Evolutionary conservation across 2,888 invertebrate species (phyloP), one percentile per base, ranked within the genome.

Genomic region (Lamellibrachia satsuma): DNA sequence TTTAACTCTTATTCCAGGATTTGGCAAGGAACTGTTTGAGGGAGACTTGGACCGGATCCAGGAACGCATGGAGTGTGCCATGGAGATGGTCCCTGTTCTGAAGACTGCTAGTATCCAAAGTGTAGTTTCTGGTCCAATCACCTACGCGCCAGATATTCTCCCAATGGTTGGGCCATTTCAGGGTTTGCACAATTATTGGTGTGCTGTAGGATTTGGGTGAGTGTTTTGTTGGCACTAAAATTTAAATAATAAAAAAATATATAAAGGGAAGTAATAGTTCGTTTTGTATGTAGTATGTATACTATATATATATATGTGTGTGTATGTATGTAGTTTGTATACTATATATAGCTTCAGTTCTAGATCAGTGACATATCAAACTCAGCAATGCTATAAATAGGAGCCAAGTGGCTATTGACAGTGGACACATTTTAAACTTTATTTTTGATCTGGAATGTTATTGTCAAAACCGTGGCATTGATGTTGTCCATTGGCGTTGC

Each of bases 121-220:
- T 52, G 95, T 96, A 7, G 95, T 97, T 52, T 95, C 95, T 92
- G 96, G 96, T 3, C 96, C 96, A 27, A 97, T 97, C 92, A 96
- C 96, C 51, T 96, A 96, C 94, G 95, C 97, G 4, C 96, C 97
- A 4, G 97, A 97, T 94, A 94, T 96, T 8, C 94, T 96, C 91
- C 97, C 97, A 4, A 94, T 97, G 92, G 94, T 97, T 7, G 96
- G 97, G 90, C 96, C 96, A 6, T 94, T 94, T 92, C 94, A 95
- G 55, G 95, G 95, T 15, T 92, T 95, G 27, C 95, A 95, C 22
- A 96, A 96, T 94, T 96, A 96, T 94, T 97, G 96, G 96, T 92
- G 95, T 94, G 95, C 94, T 94, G 93, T 95, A 93, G 96, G 95
- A 55, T 95, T 95, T 93, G 94, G 95, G 94, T 95, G 91, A 91